phyloP scores from a whole-genome alignment of 2,888 invertebrate species.

The Luperina testacea region DNA sequence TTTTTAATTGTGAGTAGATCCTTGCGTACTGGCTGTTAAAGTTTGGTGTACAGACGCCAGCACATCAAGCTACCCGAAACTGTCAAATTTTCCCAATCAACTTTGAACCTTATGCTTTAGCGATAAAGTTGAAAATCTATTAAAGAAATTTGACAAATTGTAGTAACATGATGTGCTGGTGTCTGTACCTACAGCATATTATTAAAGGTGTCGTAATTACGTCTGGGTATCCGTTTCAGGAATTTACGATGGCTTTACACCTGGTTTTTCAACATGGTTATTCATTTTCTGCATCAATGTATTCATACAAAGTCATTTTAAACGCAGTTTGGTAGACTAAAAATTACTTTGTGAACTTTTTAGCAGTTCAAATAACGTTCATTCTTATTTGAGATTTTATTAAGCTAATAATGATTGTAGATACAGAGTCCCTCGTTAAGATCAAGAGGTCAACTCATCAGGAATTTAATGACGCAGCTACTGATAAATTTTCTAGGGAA shows the following conservation, averaged over 20 bases:
- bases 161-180: no score
- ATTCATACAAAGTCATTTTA: background rate
- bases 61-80: no score
- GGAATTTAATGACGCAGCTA: conserved; percentile 29
- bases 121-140: no score
- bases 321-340: background rate
- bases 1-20: conserved; percentile 81
- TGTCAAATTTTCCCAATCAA: no score
- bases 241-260: background rate
- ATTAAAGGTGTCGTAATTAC: conserved; percentile 67
- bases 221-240: conserved; percentile 53
- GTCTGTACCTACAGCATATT: conserved; percentile 52
- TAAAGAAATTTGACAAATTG: no score
- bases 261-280: background rate
- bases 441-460: conserved; percentile 40
- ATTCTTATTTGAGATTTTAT: conserved; percentile 4
- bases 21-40: conserved; percentile 76
- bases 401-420: conserved; percentile 4
- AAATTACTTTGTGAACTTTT: background rate
- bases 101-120: no score
- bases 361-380: background rate
- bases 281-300: background rate
- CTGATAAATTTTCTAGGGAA: conserved; percentile 27
- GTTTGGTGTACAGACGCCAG: conserved; percentile 56
- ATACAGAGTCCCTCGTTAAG: conserved; percentile 13